These are phyloP conservation scores for Australoheros scitulus DNA, from an alignment of 2,113 vertebrate species.

Conservation along the genomic window DNA sequence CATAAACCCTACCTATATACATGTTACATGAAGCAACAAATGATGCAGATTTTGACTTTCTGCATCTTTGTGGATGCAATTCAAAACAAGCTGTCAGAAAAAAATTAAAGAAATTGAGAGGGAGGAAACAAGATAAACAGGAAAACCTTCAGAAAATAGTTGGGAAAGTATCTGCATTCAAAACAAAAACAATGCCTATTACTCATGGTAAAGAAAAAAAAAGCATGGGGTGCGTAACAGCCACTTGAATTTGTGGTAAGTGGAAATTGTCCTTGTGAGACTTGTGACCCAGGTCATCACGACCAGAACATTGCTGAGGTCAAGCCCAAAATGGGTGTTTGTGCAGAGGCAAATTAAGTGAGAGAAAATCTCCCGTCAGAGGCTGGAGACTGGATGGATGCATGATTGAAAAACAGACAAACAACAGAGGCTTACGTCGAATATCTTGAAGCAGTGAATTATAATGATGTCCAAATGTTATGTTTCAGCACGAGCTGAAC, in stretches of 20 bases:
- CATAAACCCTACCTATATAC: background rate
- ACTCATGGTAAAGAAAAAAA: background rate
- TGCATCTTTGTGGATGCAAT: background rate
- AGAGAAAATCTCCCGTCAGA: background rate
- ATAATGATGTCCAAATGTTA: background rate
- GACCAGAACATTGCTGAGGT: constrained; percentile 31
- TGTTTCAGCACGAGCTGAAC: background rate
- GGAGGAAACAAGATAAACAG: background rate
- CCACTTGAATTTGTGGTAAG: background rate
- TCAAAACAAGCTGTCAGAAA: background rate
- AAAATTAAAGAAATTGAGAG: background rate
- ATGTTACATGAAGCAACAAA: background rate
- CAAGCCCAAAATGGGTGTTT: background rate
- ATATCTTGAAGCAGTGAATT: background rate
- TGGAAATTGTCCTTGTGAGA: background rate
- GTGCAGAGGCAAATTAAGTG: background rate
- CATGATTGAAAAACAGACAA: background rate
- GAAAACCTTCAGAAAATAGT: background rate
- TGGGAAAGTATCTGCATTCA: background rate
- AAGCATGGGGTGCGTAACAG: background rate
- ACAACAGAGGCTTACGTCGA: background rate
- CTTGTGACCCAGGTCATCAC: constrained; percentile 34
- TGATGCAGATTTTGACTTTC: background rate
- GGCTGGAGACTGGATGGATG: background rate
- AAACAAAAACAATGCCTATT: background rate